phyloP scores from a whole-genome alignment of 2,888 invertebrate genomes.

The Parascotia fuliginaria region DNA sequence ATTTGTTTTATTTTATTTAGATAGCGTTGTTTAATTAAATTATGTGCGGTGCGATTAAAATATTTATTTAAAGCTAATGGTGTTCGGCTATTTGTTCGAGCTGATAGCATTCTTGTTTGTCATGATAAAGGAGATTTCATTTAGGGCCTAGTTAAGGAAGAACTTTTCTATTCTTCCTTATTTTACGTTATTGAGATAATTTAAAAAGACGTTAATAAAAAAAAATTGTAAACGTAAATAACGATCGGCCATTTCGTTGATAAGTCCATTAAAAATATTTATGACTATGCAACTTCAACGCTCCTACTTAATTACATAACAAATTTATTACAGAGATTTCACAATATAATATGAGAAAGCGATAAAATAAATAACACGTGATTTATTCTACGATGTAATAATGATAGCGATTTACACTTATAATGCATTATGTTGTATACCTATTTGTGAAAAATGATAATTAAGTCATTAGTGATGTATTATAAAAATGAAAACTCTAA shows the following conservation, averaged over 20 bases:
- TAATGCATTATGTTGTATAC: constrained; percentile 11
- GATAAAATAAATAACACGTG: constrained; percentile 24
- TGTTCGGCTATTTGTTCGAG: constrained; percentile 54
- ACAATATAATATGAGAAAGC: constrained; percentile 24
- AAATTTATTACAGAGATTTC: constrained; percentile 16
- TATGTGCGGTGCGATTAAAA: constrained; percentile 60
- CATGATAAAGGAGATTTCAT: constrained; percentile 60
- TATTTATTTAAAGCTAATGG: constrained; percentile 66
- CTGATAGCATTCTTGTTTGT: constrained; percentile 56
- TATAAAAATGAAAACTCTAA: neutral
- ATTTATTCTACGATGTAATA: constrained; percentile 30
- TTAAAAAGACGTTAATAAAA: constrained; percentile 10
- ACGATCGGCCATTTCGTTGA: constrained; percentile 19
- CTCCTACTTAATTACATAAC: constrained; percentile 25
- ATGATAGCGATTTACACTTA: constrained; percentile 10
- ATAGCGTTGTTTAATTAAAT: constrained; percentile 77
- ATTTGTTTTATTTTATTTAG: constrained; percentile 72
- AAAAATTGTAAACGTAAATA: constrained; percentile 20
- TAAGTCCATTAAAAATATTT: constrained; percentile 24
- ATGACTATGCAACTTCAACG: constrained; percentile 25
- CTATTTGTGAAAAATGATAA: neutral
- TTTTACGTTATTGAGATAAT: constrained; percentile 17
- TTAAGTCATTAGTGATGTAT: neutral
- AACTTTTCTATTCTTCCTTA: constrained; percentile 36
- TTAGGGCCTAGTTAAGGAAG: constrained; percentile 61